A percentile compares a stretch with the other conserved stretches of the same genome.
Conservation (phyloP, 2,888 invertebrate species). For the Coelopa pilipes region DNA sequence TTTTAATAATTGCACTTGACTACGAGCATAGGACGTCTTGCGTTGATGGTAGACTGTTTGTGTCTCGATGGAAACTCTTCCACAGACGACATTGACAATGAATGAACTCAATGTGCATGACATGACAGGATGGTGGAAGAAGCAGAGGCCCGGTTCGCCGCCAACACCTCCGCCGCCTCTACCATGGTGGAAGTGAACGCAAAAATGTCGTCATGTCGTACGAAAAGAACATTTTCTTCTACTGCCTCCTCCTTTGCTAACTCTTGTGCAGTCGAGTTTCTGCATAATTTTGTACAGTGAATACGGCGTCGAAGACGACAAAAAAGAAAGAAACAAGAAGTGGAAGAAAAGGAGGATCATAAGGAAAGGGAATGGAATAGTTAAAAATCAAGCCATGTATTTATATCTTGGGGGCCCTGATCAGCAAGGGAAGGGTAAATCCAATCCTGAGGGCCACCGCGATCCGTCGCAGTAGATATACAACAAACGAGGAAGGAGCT, state of each 20-base stretch:
- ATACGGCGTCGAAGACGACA: too few relatives aligned
- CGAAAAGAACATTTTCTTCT: too few relatives aligned
- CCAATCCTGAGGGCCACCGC: too few relatives aligned
- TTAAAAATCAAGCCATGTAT: slow-evolving; percentile 14
- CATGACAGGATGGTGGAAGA: slow-evolving; percentile 11
- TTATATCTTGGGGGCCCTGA: not conserved
- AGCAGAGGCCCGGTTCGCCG: not conserved
- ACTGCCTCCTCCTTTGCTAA: not conserved
- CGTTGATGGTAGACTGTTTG: not conserved
- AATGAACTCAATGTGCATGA: not conserved
- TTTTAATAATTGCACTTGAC: slow-evolving; percentile 37
- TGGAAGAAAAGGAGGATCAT: not conserved
- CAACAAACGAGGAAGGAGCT: too few relatives aligned
- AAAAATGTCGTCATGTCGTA: slow-evolving; percentile 10
- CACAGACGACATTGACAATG: slow-evolving; percentile 57
- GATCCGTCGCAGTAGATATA: too few relatives aligned
- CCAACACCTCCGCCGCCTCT: slow-evolving; percentile 1
- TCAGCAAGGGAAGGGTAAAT: too few relatives aligned
- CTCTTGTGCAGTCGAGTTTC: slow-evolving; percentile 9
- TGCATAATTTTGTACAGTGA: not conserved
- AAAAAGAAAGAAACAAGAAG: not conserved
- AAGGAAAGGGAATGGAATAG: not conserved
- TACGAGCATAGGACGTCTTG: slow-evolving; percentile 21
- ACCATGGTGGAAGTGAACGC: not conserved
- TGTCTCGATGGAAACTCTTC: slow-evolving; percentile 45